phyloP scores from a whole-genome alignment of 2,888 invertebrate species.

The Junonia oenone region DNA sequence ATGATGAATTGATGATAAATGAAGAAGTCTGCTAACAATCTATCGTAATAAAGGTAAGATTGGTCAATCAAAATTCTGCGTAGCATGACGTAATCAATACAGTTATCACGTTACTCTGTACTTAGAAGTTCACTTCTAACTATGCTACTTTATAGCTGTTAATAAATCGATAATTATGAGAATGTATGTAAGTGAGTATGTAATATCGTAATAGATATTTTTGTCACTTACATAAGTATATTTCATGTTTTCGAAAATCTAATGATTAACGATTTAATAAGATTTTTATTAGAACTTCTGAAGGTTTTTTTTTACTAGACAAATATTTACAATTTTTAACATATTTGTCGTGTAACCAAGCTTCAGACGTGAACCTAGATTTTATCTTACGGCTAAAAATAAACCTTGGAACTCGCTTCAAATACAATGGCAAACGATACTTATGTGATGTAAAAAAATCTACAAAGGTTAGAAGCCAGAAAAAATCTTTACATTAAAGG shows the following conservation, averaged over 20 bases:
- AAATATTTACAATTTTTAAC: background rate
- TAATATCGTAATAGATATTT: background rate
- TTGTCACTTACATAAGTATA: background rate
- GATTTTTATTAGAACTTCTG: too few species aligned
- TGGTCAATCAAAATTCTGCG: background rate
- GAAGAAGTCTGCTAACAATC: background rate
- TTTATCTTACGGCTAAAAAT: background rate
- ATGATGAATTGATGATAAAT: background rate
- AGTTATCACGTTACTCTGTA: constrained; percentile 1
- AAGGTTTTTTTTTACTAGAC: too few species aligned
- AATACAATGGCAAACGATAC: background rate
- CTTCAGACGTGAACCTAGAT: background rate
- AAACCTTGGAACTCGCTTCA: background rate
- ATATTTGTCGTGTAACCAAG: background rate
- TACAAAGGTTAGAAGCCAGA: too few species aligned
- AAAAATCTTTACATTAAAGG: too few species aligned
- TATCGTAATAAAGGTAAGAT: background rate
- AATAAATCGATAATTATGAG: background rate
- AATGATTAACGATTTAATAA: too few species aligned
- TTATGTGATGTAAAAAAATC: background rate
- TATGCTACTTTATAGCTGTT: background rate
- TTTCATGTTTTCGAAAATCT: background rate
- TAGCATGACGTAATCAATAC: constrained; percentile 9
- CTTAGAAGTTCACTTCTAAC: background rate
- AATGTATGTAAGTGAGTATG: too few species aligned